Percentiles rank a stretch among this genome's conserved stretches.
phyloP scores from a whole-genome alignment of 2,797 vertebrate species.

The Cossypha caffra region DNA sequence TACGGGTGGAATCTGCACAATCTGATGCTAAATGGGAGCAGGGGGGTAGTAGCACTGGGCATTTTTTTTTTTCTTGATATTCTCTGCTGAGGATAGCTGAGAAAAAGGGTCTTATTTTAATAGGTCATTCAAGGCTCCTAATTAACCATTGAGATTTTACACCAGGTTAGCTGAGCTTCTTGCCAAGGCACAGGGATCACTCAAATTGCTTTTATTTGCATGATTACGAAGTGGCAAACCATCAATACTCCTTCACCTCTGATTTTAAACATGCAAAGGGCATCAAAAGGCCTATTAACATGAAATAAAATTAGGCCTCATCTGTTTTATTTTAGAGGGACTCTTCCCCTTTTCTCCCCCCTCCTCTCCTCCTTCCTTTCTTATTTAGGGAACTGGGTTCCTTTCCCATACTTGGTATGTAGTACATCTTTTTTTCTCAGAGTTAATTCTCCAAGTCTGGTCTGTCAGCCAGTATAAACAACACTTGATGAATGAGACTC shows the following conservation, averaged over 20 bases:
- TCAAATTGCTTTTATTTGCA: conserved; percentile 30
- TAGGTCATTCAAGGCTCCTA: conserved; percentile 2
- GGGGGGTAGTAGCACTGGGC: not conserved
- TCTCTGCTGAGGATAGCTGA: not conserved
- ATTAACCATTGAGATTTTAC: conserved; percentile 29
- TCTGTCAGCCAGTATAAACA: conserved; percentile 91
- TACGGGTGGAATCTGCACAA: conserved; percentile 52
- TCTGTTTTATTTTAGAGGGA: conserved; percentile 65
- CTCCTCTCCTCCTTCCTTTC: not conserved
- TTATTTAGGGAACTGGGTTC: conserved; percentile 62
- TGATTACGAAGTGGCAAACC: not conserved
- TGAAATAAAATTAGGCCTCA: conserved; percentile 63
- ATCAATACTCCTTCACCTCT: not conserved
- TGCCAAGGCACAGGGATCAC: not conserved
- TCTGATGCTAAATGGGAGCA: conserved; percentile 36
- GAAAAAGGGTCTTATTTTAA: conserved; percentile 17
- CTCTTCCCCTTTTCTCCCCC: not conserved
- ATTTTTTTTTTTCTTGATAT: not conserved
- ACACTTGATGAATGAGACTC: conserved; percentile 91
- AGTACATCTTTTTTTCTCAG: conserved; percentile 84
- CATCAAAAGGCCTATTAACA: conserved; percentile 42
- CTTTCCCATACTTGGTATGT: conserved; percentile 81
- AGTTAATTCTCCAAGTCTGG: conserved; percentile 86
- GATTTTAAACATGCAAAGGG: conserved; percentile 29
- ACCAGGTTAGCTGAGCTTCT: not conserved